Evolutionary conservation across 2,113 vertebrate species (phyloP).

Genomic region (Oxygymnocypris stewartii): DNA sequence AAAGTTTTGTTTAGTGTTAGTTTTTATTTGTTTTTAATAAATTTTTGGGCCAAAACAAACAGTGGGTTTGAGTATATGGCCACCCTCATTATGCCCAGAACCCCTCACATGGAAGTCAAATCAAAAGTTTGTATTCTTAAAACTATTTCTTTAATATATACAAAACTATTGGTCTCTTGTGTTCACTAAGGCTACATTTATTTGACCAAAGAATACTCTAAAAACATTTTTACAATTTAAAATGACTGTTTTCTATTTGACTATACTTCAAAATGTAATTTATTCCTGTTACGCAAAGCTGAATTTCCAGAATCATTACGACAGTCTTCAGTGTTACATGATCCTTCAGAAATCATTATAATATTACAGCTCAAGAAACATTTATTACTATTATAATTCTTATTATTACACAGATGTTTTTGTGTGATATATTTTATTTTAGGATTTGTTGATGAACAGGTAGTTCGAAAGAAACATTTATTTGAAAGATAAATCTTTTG

Average conservation of each 20-base stretch:
- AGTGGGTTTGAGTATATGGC: no score
- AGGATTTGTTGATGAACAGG: neutral
- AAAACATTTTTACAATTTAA: neutral
- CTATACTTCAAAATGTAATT: no score
- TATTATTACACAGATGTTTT: neutral
- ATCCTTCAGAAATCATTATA: neutral
- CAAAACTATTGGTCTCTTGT: neutral
- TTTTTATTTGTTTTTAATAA: neutral
- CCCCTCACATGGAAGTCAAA: neutral
- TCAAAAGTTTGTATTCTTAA: neutral
- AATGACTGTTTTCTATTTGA: neutral
- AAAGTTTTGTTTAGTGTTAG: neutral
- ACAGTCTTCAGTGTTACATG: neutral
- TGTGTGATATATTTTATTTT: neutral
- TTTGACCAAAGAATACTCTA: neutral
- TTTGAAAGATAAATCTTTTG: neutral
- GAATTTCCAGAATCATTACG: neutral
- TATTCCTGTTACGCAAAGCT: no score
- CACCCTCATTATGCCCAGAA: neutral
- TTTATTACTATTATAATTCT: neutral
- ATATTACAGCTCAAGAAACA: neutral
- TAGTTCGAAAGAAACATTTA: neutral
- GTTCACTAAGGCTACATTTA: neutral
- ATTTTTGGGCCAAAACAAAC: no score
- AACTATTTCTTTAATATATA: no score